These are phyloP conservation scores for Chauna torquata DNA, from an alignment of 2,113 vertebrate species.

Conservation along the genomic window DNA sequence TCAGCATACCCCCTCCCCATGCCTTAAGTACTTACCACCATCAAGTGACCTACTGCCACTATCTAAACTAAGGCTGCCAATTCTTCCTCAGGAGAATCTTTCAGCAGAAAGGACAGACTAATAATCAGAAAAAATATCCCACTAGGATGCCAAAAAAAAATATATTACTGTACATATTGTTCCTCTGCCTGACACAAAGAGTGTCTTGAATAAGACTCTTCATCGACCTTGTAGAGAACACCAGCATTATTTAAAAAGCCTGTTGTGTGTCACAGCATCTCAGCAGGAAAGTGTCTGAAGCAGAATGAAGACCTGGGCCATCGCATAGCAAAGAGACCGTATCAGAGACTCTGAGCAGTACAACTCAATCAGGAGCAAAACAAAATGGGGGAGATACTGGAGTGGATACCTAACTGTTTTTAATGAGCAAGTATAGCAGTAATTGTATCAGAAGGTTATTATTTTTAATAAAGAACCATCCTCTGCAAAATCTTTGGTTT, in stretches of 20 bases:
- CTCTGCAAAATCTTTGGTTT: neutral
- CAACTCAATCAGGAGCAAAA: neutral
- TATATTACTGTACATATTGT: neutral
- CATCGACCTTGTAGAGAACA: neutral
- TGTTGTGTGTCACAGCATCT: neutral
- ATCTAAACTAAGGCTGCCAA: neutral
- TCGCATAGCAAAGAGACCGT: neutral
- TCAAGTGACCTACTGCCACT: neutral
- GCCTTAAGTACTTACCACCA: neutral
- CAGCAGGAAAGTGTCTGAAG: neutral
- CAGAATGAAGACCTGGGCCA: neutral
- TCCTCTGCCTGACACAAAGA: neutral
- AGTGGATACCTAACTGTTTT: neutral
- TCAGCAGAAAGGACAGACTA: neutral
- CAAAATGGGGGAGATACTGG: neutral
- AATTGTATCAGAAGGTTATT: neutral
- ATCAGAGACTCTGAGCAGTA: neutral
- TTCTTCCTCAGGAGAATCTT: neutral
- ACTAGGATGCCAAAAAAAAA: neutral
- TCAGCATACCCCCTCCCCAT: neutral
- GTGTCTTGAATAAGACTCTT: neutral
- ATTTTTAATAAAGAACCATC: neutral
- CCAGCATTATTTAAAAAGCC: neutral
- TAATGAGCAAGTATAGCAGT: neutral
- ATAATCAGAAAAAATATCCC: neutral